These are phyloP conservation scores for Coelinius sp. DNA, from an alignment of 2,888 invertebrate genomes.

Conservation along the genomic window DNA sequence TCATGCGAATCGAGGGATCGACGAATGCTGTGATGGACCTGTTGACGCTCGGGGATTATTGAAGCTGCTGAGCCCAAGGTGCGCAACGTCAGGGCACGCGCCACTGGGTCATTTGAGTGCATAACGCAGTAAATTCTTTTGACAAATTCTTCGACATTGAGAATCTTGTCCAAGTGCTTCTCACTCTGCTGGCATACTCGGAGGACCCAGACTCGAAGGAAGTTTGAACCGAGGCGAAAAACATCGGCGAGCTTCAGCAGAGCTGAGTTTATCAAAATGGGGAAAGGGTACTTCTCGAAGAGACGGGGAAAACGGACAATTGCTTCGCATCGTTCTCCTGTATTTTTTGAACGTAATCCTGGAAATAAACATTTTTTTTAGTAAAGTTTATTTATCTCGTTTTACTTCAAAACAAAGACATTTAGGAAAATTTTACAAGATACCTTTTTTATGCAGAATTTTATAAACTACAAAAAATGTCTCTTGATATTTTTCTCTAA, in stretches of 20 bases:
- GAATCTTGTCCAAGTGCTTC: conserved; percentile 94
- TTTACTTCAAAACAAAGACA: no score
- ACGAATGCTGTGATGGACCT: conserved; percentile 93
- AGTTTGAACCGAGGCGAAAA: conserved; percentile 92
- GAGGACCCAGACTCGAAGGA: conserved; percentile 91
- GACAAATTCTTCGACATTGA: conserved; percentile 95
- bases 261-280: conserved; percentile 96
- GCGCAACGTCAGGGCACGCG: conserved; percentile 89
- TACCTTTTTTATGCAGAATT: no score
- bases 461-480: no score
- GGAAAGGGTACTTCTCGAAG: conserved; percentile 98
- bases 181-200: conserved; percentile 96
- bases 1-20: conserved; percentile 94
- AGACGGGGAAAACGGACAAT: conserved; percentile 94
- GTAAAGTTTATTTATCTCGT: no score
- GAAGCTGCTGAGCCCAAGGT: conserved; percentile 93
- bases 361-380: no score
- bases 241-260: conserved; percentile 95
- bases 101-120: conserved; percentile 97
- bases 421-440: no score
- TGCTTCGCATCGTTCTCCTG: conserved; percentile 97
- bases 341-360: conserved; percentile 91
- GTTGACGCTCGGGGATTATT: conserved; percentile 91
- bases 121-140: conserved; percentile 92
- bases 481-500: no score